Evolutionary conservation across 2,888 invertebrate species (phyloP).

Genomic region (Pyrochroa serraticornis): DNA sequence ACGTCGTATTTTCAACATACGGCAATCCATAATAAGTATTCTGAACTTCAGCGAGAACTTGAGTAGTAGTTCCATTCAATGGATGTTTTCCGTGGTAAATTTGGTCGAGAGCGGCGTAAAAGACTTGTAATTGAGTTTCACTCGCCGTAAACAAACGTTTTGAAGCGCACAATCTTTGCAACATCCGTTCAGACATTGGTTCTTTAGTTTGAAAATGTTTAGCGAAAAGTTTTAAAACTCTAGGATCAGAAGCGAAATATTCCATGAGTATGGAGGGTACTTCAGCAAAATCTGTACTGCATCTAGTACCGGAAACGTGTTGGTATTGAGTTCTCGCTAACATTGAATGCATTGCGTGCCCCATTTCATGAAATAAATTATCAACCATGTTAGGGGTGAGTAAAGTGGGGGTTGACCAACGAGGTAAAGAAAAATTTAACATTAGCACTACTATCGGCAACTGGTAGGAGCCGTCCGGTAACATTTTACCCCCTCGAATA

Average conservation of each 20-base stretch:
- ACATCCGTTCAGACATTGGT: slow-evolving; percentile 78
- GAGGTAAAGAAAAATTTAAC: slow-evolving; percentile 82
- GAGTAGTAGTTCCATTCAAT: slow-evolving; percentile 66
- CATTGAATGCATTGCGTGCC: slow-evolving; percentile 99
- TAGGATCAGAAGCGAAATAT: slow-evolving; percentile 89
- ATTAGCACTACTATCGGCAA: slow-evolving; percentile 92
- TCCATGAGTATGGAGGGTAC: slow-evolving; percentile 99
- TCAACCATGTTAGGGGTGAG: slow-evolving; percentile 86
- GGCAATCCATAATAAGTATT: slow-evolving; percentile 84
- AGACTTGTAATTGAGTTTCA: slow-evolving; percentile 70
- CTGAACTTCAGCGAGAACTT: slow-evolving; percentile 78
- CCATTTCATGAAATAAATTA: slow-evolving; percentile 98
- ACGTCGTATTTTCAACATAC: slow-evolving; percentile 89
- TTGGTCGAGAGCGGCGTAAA: slow-evolving; percentile 83
- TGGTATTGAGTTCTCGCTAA: slow-evolving; percentile 93
- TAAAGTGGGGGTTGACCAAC: slow-evolving; percentile 77
- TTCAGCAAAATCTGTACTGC: slow-evolving; percentile 98
- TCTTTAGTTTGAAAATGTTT: slow-evolving; percentile 90
- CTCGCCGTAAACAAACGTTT: slow-evolving; percentile 88
- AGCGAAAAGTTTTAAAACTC: slow-evolving; percentile 85
- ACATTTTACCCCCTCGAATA: slow-evolving; percentile 87
- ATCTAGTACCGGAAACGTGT: slow-evolving; percentile 96
- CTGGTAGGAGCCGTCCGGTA: slow-evolving; percentile 83
- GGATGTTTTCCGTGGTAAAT: slow-evolving; percentile 77
- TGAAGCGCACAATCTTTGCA: slow-evolving; percentile 81